Base-by-base conservation (phyloP, 2,113 vertebrate genomes). In the Peromyscus californicus region DNA sequence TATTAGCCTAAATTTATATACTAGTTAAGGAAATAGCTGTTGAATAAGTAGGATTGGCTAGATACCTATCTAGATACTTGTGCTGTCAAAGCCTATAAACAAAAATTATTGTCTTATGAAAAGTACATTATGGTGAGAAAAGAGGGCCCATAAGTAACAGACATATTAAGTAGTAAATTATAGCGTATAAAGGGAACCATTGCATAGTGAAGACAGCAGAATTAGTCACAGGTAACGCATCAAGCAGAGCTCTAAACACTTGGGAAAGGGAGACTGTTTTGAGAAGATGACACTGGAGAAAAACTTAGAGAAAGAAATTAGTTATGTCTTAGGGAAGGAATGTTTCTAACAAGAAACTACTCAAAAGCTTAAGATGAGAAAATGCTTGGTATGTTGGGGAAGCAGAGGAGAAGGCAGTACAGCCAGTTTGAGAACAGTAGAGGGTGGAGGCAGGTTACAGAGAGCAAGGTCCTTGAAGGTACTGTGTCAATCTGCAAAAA, bases 1-100 rank as follows among this genome's bases (percentile, higher is more conserved):
- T 57, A 89, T n/a, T 91, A 89, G 29, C 22, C 5, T 96, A 93
- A 76, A 76, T 96, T 11, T 69, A 79, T 70, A 82, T 17, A 93
- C 29, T 74, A 17, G 75, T 84, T 92, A 57, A 92, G 19, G 9
- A 57, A 82, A 65, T 89, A 17, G 48, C 95, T 33, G 93, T 82
- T 83, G 19, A 75, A n/a, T 89, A 76, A 57, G 4, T 85, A 79
- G 21, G 86, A 54, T 63, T 70, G 84, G 51, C 36, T 11, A 91
- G 57, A 89, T 51, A 45, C 12, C 75, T 42, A 31, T 80, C 2
- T 72, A 72, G 16, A 11, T 31, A 70, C 11, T 61, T 57, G 45
- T 69, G 17, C 83, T 90, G 15, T 79, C 39, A 74, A 70, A 94
- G 10, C 72, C 39, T 11, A 67, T 90, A 79, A 96, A 72, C 54